phyloP scores from a whole-genome alignment of 2,797 vertebrate genomes.

The Acrossocheilus fasciatus region DNA sequence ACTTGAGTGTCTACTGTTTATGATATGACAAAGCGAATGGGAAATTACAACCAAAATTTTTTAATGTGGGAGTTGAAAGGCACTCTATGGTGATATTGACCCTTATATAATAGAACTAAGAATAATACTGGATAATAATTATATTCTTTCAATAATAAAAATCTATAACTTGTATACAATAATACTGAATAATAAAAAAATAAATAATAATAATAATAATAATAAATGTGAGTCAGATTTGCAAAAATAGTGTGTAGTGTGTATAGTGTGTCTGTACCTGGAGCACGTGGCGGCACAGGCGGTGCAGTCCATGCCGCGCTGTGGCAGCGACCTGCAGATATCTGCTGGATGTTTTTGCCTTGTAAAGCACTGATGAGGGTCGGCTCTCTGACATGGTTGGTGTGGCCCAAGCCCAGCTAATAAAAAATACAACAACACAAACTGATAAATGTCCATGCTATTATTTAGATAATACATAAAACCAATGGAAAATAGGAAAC shows the following conservation, averaged over 20 bases:
- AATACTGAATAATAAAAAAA: neutral
- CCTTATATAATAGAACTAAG: neutral
- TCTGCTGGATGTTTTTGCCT: conserved; percentile 81
- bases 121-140: neutral
- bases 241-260: neutral
- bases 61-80: too few relatives aligned
- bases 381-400: conserved; percentile 81
- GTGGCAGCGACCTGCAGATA: conserved; percentile 84
- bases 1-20: too few relatives aligned
- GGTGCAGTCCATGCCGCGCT: conserved; percentile 84
- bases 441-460: neutral
- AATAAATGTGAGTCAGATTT: neutral
- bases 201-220: neutral
- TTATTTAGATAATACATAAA: neutral
- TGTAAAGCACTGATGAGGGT: conserved; percentile 77
- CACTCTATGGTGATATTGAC: too few relatives aligned
- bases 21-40: too few relatives aligned
- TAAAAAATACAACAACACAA: neutral
- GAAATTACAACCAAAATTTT: too few relatives aligned
- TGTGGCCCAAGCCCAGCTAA: conserved; percentile 82
- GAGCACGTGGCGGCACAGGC: conserved; percentile 75
- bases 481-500: neutral
- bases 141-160: neutral
- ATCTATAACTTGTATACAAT: neutral
- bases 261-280: conserved; percentile 69